Base-by-base conservation (phyloP, 2,888 invertebrate species). In the Tiphia femorata region DNA sequence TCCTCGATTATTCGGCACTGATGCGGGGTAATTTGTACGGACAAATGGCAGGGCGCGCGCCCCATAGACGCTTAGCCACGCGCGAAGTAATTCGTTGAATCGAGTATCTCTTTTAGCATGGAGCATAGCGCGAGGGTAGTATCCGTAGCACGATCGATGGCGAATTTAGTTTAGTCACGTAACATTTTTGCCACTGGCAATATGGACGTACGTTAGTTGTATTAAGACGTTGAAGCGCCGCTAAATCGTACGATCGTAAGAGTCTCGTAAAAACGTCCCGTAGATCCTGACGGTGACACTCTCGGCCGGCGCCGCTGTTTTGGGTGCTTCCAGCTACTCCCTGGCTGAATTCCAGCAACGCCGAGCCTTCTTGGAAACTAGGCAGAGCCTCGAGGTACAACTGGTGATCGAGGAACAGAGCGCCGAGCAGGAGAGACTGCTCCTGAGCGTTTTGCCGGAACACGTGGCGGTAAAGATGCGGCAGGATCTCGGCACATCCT, bases 401-500 rank as follows among this genome's bases (percentile, higher is more conserved):
- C 88, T 96, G 75, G 92, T 95, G 50, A 95, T 97, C 70, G 96
- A 97, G 84, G 95, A 96, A 80, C 95, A 96, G 84, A 94, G 95
- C 67, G 93, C 93, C 55, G 96, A 97, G 83, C 87, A 97, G 94
- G 97, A 98, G 84, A 88, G 96, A 46, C 86, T 98, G 40, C 85
- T 98, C 54, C 86, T 98, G 16, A 97, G 97, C 12, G 97, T 98
- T 5, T 86, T 98, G 56, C 98, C 97, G 0, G 94, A 97, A 81
- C 97, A 97, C 84, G 96, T 98, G 57, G 98, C 97, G 14, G 94
- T 97, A 48, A 96, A 96, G 85, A 97, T 98, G 96, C 88, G 97
- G 29, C 92, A 96, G 80, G 97, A 98, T 81, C 87, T 97, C 64
- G 97, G 96, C 20, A 85, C 85, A 1, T 91, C 93, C 20, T 91